phyloP scores from a whole-genome alignment of 1,140 invertebrate species.

The Drosophila pectinifera region DNA sequence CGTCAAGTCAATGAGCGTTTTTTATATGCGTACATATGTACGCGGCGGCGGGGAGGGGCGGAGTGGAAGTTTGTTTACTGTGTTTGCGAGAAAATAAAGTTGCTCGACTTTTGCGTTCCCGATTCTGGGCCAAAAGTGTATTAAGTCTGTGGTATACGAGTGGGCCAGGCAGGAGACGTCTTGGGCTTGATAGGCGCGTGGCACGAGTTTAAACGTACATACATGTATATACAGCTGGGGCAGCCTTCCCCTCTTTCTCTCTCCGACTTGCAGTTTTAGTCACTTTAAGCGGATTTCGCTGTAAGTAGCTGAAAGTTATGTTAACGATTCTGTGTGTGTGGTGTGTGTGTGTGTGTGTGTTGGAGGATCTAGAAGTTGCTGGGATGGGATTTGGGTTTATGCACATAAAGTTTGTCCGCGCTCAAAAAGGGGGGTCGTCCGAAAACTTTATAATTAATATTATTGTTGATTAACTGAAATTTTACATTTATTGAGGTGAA shows the following conservation, averaged over 20 bases:
- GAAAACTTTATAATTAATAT: conserved; percentile 11
- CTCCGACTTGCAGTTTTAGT: conserved; percentile 39
- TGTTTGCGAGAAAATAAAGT: conserved; percentile 69
- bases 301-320: conserved; percentile 59
- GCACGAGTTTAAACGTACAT: conserved; percentile 11
- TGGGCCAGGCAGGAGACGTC: conserved; percentile 2
- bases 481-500: conserved; percentile 3
- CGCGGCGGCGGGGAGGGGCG: background rate
- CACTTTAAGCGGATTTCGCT: conserved; percentile 66
- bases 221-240: conserved; percentile 2
- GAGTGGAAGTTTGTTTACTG: conserved; percentile 62
- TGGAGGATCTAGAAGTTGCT: conserved; percentile 14
- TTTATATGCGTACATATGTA: conserved; percentile 29
- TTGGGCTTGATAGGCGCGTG: conserved; percentile 3
- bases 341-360: background rate
- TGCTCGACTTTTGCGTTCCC: conserved; percentile 68
- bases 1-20: conserved; percentile 74
- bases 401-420: conserved; percentile 2
- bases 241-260: background rate
- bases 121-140: conserved; percentile 65
- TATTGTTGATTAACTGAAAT: conserved; percentile 15
- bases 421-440: background rate
- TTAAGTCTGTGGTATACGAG: conserved; percentile 51
- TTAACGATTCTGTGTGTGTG: conserved; percentile 31
- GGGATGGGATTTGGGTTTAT: conserved; percentile 7